Evolutionary conservation across 2,113 vertebrate species (phyloP).

Genomic region (Kryptolebias marmoratus): DNA sequence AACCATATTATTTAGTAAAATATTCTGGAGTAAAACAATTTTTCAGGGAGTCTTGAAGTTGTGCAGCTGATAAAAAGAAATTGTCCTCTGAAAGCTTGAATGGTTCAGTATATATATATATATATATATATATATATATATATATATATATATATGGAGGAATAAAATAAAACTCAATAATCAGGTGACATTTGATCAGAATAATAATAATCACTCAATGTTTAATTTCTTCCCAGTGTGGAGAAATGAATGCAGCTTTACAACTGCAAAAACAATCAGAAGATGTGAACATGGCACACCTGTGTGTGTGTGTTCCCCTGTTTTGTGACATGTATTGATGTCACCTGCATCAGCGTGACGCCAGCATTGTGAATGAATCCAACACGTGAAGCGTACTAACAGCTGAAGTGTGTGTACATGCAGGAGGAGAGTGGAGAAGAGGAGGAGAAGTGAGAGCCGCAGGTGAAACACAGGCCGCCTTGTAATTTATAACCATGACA

Average conservation of each 20-base stretch:
- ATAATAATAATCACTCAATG: not conserved
- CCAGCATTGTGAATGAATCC: conserved; percentile 80
- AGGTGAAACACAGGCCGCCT: conserved; percentile 93
- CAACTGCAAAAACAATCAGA: not conserved
- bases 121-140: too few relatives aligned
- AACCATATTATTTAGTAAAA: too few relatives aligned
- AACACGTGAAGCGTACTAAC: conserved; percentile 71
- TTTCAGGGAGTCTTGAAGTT: too few relatives aligned
- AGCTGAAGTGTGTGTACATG: conserved; percentile 66
- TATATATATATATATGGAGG: too few relatives aligned
- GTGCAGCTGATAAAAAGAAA: too few relatives aligned
- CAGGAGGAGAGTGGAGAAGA: not conserved
- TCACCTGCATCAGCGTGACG: conserved; percentile 58
- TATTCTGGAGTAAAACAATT: too few relatives aligned
- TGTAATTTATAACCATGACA: conserved; percentile 99
- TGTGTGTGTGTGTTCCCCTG: not conserved
- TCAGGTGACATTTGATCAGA: not conserved
- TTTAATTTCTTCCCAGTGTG: not conserved
- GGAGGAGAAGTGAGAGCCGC: conserved; percentile 80
- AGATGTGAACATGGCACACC: not conserved
- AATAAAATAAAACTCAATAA: too few relatives aligned
- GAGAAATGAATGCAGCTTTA: not conserved
- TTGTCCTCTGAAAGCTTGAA: too few relatives aligned
- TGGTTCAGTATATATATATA: too few relatives aligned
- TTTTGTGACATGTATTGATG: conserved; percentile 4